Base-by-base conservation (phyloP, 2,888 invertebrate species). In the Hetaerina titia region DNA sequence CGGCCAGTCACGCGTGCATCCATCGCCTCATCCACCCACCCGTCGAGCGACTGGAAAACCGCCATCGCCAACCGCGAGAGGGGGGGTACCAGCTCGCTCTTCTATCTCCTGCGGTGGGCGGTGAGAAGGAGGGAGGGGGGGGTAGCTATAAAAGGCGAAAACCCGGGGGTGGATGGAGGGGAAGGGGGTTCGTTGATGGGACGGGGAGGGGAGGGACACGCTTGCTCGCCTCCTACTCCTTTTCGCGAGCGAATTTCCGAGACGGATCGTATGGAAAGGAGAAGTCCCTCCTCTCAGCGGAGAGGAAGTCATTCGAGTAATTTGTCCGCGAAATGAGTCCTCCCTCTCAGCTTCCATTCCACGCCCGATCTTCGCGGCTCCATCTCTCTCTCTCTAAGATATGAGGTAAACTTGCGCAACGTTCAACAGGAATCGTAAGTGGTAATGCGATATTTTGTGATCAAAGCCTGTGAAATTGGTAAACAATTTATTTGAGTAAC, bases 1-100 rank as follows among this genome's bases (percentile, higher is more conserved):
- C n/a, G 92, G 69, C 69, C 92, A 31, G 92, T 92, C 92, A 92
- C 92, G 92, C 60, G 69, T 69, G 69, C n/a, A n/a, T 56, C 45
- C 60, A 31, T 56, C 56, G 56, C 92, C 25, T 7, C 8, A 31
- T 81, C 64, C 64, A 56, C 92, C 69, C 45, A 69, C 63, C 60
- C 63, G 13, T 63, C 88, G 13, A 45, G 11, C 81, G 81, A 81
- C 81, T 81, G 31, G 81, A 69, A 25, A 81, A 31, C 81, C 81
- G 81, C 25, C 81, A 81, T 31, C 81, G 31, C 31, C 31, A 11
- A 81, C 81, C 81, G 81, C 81, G 81, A 31, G 81, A 81, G n/a
- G 64, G 31, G 31, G 90, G 45, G 45, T 74, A 13, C 13, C 22
- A 31, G 25, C n/a, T 13, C 25, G 31, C 81, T 31, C 5, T n/a